Evolutionary conservation across 2,113 vertebrate species (phyloP), one percentile per base, ranked within the genome.

Genomic region (Cathartes aura): DNA sequence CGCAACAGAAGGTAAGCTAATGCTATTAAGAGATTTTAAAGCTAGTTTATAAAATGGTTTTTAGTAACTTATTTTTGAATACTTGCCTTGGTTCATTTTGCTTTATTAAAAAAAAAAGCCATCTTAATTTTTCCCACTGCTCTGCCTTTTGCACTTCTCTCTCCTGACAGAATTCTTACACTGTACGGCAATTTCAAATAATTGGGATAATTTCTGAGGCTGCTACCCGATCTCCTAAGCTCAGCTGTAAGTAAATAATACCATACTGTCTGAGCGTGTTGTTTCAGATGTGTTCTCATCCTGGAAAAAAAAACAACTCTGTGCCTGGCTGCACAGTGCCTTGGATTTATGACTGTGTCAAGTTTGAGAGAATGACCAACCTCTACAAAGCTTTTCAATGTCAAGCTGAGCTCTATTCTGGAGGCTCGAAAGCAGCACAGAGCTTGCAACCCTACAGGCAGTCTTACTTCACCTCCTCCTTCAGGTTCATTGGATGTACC

Each of bases 211-310:
- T 97, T 97, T 97, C 87, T 95, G 79, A 91, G 93, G 67, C 80
- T 87, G 94, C 89, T 90, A 96, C 78, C 75, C 40, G 53, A 97
- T 96, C 93, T 94, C 64, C 64, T 86, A 93, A 70, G 55, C 85
- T 93, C 86, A 94, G 89, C 85, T 94, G 85, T 96, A 97, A 94
- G 94, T 97, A 97, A 97, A 97, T 97, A 98, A 96, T 96, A 96
- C 92, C 95, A 75, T 94, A 93, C 80, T 96, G 95, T 91, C 95
- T 94, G 93, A 95, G 82, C 3, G 1, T 95, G 96, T 97, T 98
- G 93, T 97, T 97, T 98, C 93, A 97, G 96, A 97, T 97, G 96
- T 97, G 97, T 97, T 96, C 94, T 94, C 96, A 96, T 96, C 82
- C 91, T 97, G 93, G 90, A 66, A 92, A 93, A 95, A 94, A 94